phyloP scores from a whole-genome alignment of 2,797 vertebrate genomes.

The Trachops cirrhosus region DNA sequence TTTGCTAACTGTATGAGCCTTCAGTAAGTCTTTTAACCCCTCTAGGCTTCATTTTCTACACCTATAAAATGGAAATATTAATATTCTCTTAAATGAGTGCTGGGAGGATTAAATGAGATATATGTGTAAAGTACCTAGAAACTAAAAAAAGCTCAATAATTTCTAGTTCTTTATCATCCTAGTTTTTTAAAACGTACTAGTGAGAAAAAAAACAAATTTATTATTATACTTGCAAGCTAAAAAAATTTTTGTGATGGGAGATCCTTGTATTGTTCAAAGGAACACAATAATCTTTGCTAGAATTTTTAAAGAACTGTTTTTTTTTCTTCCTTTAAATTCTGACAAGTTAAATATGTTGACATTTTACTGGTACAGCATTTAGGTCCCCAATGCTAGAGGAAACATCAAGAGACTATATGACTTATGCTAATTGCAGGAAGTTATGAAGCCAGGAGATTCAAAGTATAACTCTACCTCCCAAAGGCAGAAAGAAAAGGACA shows the following conservation, averaged over 20 bases:
- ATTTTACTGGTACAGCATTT: background rate
- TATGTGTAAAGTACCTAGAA: background rate
- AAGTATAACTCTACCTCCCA: background rate
- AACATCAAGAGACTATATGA: background rate
- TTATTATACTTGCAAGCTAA: background rate
- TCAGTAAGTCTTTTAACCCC: background rate
- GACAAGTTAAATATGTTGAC: background rate
- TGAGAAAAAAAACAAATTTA: background rate
- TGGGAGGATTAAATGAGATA: background rate
- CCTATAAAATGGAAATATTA: background rate
- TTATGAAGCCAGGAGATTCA: background rate
- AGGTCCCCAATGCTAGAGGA: background rate
- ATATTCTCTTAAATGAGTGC: background rate
- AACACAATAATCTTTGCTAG: background rate
- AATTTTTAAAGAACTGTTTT: background rate
- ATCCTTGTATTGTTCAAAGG: background rate
- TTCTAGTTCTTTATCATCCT: background rate
- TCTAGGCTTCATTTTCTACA: background rate
- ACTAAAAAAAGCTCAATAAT: background rate
- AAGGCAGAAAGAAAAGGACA: background rate
- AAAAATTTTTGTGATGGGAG: background rate
- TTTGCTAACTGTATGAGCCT: background rate
- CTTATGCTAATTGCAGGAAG: background rate
- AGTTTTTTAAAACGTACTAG: background rate
- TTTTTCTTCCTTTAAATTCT: background rate